Conservation (phyloP, 2,113 vertebrate species). For the Chaetops frenatus region DNA sequence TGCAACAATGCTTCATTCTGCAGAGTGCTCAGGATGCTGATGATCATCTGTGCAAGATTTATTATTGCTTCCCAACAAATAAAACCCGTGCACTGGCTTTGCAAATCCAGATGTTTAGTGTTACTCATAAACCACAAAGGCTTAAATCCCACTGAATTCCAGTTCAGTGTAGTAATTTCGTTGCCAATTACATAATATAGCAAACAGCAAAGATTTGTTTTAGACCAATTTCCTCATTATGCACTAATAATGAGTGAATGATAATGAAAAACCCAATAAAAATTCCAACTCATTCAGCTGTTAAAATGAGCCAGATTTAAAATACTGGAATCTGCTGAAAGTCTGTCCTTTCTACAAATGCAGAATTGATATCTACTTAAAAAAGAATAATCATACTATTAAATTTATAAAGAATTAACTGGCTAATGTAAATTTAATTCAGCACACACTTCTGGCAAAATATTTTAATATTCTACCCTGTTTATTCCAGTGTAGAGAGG, state of each 20-base stretch:
- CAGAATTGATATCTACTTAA: background rate
- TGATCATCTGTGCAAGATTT: background rate
- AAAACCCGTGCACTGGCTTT: accelerated
- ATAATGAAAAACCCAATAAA: background rate
- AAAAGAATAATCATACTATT: background rate
- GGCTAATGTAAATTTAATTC: constrained; percentile 2
- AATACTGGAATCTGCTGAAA: background rate
- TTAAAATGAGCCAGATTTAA: background rate
- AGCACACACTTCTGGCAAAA: background rate
- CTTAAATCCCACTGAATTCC: background rate
- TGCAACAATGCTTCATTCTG: background rate
- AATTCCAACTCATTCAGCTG: background rate
- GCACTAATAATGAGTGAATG: background rate
- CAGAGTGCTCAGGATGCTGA: background rate
- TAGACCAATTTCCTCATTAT: background rate
- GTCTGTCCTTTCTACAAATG: background rate
- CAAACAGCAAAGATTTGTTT: background rate
- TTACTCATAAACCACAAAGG: background rate
- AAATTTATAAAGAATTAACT: background rate
- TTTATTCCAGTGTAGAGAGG: background rate
- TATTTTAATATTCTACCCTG: background rate
- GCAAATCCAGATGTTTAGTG: background rate
- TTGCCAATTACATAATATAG: background rate
- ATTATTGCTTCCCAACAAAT: background rate
- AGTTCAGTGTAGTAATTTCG: background rate